Conservation (phyloP, 1,140 invertebrate species). For the Aphaenogaster rudis region DNA sequence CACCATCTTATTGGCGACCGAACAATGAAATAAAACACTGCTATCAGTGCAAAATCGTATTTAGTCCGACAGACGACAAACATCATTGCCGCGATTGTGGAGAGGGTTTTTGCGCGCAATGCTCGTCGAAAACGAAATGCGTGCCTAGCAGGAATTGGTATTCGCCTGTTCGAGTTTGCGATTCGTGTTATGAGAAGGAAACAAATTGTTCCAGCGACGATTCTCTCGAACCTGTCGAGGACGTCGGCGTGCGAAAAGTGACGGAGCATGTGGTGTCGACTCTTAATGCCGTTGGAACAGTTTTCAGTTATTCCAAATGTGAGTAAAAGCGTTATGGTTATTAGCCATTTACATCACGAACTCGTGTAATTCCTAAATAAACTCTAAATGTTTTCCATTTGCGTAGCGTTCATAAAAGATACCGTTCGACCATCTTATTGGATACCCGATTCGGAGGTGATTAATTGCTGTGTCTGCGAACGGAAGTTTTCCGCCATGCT, state of each 20-base stretch:
- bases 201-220: constrained; percentile 74
- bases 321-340: constrained; percentile 54
- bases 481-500: constrained; percentile 79
- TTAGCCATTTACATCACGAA: neutral
- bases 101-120: constrained; percentile 91
- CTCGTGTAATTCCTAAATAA: constrained; percentile 2
- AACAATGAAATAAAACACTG: constrained; percentile 93
- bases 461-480: constrained; percentile 90
- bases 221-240: constrained; percentile 81
- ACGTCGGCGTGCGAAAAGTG: constrained; percentile 89
- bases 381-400: constrained; percentile 72
- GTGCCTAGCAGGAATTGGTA: constrained; percentile 91
- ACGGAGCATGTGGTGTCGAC: constrained; percentile 90
- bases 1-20: constrained; percentile 93
- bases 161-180: constrained; percentile 90
- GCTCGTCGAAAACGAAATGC: constrained; percentile 88
- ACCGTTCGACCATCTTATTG: constrained; percentile 93
- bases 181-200: constrained; percentile 88
- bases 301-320: constrained; percentile 88
- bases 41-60: constrained; percentile 89
- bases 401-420: constrained; percentile 92
- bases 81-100: constrained; percentile 94
- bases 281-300: constrained; percentile 88
- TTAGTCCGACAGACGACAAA: constrained; percentile 88
- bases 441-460: constrained; percentile 92